phyloP scores from a whole-genome alignment of 2,797 vertebrate genomes.

The Scolopax rusticola region DNA sequence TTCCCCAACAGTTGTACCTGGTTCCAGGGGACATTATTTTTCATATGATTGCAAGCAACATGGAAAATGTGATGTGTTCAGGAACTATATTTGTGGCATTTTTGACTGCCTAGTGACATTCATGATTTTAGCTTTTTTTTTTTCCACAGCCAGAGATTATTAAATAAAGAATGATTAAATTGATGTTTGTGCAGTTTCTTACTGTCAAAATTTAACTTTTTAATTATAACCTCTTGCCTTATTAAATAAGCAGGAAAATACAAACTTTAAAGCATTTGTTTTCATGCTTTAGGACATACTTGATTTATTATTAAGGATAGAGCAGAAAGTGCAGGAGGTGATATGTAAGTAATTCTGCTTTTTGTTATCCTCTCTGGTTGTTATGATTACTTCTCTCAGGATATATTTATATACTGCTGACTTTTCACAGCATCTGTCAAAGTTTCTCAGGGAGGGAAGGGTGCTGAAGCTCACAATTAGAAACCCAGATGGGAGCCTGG shows the following conservation, averaged over 20 bases:
- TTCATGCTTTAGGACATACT: background rate
- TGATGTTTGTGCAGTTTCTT: background rate
- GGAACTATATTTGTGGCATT: background rate
- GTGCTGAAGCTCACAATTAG: background rate
- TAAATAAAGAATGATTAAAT: background rate
- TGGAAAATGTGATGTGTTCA: background rate
- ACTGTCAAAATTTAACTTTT: background rate
- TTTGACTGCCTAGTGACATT: background rate
- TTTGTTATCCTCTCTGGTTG: background rate
- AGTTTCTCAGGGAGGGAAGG: background rate
- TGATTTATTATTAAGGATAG: background rate
- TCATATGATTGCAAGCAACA: background rate
- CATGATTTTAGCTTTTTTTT: background rate
- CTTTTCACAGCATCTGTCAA: background rate
- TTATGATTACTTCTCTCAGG: background rate
- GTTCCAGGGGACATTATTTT: background rate
- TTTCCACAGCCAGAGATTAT: background rate
- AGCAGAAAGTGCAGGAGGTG: background rate
- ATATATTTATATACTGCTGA: background rate
- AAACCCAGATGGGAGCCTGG: background rate
- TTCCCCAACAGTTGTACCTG: background rate
- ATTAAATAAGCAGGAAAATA: background rate
- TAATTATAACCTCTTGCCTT: fast-evolving
- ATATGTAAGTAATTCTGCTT: background rate
- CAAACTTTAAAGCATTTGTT: background rate